Evolutionary conservation across 2,888 invertebrate genomes (phyloP).

Genomic region (Aphidius colemani): DNA sequence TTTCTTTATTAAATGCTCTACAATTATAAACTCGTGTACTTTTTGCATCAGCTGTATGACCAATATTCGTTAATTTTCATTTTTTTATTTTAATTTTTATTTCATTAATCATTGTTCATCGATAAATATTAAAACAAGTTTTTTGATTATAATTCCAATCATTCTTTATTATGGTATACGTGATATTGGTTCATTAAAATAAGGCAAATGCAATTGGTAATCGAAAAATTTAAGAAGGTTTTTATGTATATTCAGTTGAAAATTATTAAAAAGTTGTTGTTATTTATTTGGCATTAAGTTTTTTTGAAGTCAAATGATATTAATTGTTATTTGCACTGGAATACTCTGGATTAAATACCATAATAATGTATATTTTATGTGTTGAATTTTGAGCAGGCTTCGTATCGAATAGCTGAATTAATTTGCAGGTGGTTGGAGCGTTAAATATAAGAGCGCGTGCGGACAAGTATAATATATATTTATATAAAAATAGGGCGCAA

Average conservation of each 20-base stretch:
- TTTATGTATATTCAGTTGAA: too few species aligned
- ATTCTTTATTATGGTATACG: neutral
- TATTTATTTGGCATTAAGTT: constrained; percentile 27
- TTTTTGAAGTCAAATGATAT: neutral
- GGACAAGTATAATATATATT: too few species aligned
- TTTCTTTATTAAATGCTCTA: constrained; percentile 50
- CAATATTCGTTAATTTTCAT: neutral
- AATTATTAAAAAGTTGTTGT: constrained; percentile 32
- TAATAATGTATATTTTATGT: too few species aligned
- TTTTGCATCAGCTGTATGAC: neutral
- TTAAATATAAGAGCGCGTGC: too few species aligned
- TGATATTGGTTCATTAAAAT: neutral
- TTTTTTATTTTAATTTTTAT: neutral
- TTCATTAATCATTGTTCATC: constrained; percentile 8
- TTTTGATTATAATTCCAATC: neutral
- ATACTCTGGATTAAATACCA: too few species aligned
- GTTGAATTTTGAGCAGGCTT: neutral
- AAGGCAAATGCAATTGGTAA: too few species aligned
- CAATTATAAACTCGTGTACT: constrained; percentile 5
- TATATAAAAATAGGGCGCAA: too few species aligned
- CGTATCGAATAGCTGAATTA: neutral
- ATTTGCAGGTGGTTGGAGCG: too few species aligned
- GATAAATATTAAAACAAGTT: neutral
- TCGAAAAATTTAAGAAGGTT: too few species aligned
- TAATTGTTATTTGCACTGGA: too few species aligned